Base-by-base conservation (phyloP, 2,888 invertebrate species). In the Aspidiotus rigidus region DNA sequence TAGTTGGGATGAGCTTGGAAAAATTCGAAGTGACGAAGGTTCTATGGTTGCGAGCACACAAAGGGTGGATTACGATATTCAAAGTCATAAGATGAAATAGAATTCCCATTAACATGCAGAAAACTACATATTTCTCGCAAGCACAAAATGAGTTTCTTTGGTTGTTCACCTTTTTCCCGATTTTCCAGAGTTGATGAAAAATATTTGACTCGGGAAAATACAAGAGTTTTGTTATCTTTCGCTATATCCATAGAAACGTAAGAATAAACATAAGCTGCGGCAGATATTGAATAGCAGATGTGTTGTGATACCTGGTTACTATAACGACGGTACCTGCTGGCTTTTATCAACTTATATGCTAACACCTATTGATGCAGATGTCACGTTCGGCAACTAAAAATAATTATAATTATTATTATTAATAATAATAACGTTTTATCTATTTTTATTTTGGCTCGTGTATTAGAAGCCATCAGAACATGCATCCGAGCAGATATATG, bases 361-460 rank as follows among this genome's bases (percentile, higher is more conserved):
- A 66, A 66, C 66, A 66, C 66, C 66, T 66, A 66, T 66, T 66
- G 66, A 66, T 66, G 66, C 66, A 66, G 66, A 66, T 66, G 66
- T 66, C 66, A 66, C 66, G 66, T 66, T 66, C 49, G 49, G 44
- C 57, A 66, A 17, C 28, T 42, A 17, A 49, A 66, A 66, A 59
- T 16, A 59, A 59, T 49, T 3, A 49, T 49, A 49, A 49, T 49
- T 3, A 28, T 28, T 28, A 28, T 28, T 28, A 28, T 28, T 28
- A 28, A 28, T 28, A 28, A 28, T 28, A 49, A 49, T 49, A 49
- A n/a, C 49, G 49, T 49, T 49, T 10, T 49, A 49, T 49, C n/a
- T 49, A 13, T n/a, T 49, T 49, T n/a, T 49, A n/a, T 49, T 11
- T 49, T n/a, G 49, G 28, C 28, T 28, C 28, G 28, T 28, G 28